Evolutionary conservation across 2,797 vertebrate species (phyloP).

Genomic region (Crenichthys baileyi): DNA sequence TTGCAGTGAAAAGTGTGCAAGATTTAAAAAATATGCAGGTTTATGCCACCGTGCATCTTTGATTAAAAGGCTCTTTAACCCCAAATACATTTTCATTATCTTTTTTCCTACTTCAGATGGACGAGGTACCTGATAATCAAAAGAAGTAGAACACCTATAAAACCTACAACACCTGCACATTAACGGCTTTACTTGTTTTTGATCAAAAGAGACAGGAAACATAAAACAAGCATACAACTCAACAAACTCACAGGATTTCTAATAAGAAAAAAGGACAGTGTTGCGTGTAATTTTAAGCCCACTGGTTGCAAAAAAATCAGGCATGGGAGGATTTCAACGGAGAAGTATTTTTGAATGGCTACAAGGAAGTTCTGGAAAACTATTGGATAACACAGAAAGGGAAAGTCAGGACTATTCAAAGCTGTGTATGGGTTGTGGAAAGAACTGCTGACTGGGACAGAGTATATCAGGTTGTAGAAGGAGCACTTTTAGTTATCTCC

Average conservation of each 20-base stretch:
- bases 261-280: constrained; percentile 2
- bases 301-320: constrained; percentile 1
- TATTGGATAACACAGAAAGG: neutral
- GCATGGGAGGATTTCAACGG: neutral
- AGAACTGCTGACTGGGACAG: neutral
- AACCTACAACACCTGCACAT: neutral
- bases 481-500: too few relatives aligned
- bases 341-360: neutral
- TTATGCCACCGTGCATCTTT: constrained; percentile 26
- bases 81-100: constrained; percentile 16
- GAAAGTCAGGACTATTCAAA: neutral
- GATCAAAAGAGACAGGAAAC: constrained; percentile 5
- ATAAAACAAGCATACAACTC: neutral
- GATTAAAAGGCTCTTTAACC: constrained; percentile 27
- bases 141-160: constrained; percentile 2
- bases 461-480: neutral
- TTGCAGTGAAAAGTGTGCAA: constrained; percentile 25
- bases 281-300: constrained; percentile 24
- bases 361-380: neutral
- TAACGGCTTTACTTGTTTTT: constrained; percentile 1
- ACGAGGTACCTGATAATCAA: constrained; percentile 27
- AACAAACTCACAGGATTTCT: constrained; percentile 20
- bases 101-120: constrained; percentile 11
- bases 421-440: neutral
- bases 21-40: constrained; percentile 30